phyloP scores from a whole-genome alignment of 2,888 invertebrate species.

The Cyaniris semiargus region DNA sequence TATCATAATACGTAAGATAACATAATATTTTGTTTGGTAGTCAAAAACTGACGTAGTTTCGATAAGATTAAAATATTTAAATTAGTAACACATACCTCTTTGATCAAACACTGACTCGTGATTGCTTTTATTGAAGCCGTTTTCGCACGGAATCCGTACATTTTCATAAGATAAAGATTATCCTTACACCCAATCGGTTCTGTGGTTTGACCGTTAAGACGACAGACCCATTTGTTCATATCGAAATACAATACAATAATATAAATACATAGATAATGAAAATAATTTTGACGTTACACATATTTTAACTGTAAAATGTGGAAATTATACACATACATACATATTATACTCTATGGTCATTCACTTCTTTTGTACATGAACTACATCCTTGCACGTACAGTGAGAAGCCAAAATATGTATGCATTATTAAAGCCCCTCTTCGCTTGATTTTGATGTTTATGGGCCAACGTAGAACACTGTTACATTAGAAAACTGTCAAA shows the following conservation, averaged over 20 bases:
- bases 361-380: slow-evolving; percentile 28
- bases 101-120: too few relatives aligned
- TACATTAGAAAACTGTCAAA: background rate
- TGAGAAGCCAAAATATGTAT: slow-evolving; percentile 7
- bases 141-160: background rate
- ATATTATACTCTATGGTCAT: slow-evolving; percentile 25
- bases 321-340: slow-evolving; percentile 12
- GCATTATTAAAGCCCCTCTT: background rate
- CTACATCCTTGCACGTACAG: background rate
- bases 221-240: background rate
- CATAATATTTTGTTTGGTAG: too few relatives aligned
- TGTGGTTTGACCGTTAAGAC: too few relatives aligned
- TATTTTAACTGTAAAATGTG: too few relatives aligned
- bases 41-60: too few relatives aligned
- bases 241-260: background rate
- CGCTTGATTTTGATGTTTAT: background rate
- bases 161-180: background rate
- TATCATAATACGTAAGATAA: too few relatives aligned
- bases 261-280: background rate
- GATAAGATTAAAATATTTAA: too few relatives aligned
- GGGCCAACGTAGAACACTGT: background rate
- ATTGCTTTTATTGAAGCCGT: background rate
- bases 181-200: background rate
- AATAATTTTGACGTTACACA: background rate
- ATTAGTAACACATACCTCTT: too few relatives aligned